Evolutionary conservation across 1,140 invertebrate species (phyloP).

Genomic region (Trichonephila inaurata): DNA sequence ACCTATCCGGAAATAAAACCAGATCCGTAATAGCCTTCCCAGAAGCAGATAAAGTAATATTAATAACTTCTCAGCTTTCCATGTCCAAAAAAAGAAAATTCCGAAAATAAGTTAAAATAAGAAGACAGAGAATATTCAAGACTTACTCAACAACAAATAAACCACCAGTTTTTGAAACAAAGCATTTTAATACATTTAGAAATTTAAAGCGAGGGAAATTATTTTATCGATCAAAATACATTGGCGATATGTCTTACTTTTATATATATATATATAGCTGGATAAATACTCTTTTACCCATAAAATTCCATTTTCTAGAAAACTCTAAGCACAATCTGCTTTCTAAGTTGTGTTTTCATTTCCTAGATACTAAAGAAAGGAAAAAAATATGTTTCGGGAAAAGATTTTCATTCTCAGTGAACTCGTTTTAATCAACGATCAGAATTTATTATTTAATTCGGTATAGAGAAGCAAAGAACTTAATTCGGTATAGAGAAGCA

Average conservation of each 20-base stretch:
- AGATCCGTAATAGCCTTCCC: too few relatives aligned
- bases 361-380: not conserved
- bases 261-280: too few relatives aligned
- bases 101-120: too few relatives aligned
- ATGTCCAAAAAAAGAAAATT: too few relatives aligned
- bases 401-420: not conserved
- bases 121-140: not conserved
- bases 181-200: not conserved
- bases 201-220: not conserved
- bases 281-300: not conserved
- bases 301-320: not conserved
- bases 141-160: not conserved
- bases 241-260: not conserved
- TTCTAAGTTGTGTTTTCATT: not conserved
- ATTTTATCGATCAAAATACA: not conserved
- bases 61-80: too few relatives aligned
- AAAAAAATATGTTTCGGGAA: not conserved
- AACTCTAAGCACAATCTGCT: not conserved
- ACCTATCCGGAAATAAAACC: too few relatives aligned
- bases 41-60: too few relatives aligned
- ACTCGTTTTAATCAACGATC: constrained; percentile 41
- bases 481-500: not conserved
- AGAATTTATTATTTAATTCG: constrained; percentile 31
- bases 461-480: not conserved
- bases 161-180: not conserved